phyloP scores from a whole-genome alignment of 2,888 invertebrate species.

The Tinea semifulvella region DNA sequence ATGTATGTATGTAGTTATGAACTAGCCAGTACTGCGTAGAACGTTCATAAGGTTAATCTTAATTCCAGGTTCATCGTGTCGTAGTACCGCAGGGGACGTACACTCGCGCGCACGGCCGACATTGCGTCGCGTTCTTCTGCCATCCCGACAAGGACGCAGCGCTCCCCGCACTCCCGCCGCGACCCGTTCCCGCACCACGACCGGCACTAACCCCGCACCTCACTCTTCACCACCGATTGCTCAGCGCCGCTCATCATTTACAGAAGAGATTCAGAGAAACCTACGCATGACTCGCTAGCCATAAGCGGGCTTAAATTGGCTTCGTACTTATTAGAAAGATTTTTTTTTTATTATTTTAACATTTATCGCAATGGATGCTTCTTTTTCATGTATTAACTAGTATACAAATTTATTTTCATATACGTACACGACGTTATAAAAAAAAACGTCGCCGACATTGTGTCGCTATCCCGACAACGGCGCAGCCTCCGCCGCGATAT shows the following conservation, averaged over 20 bases:
- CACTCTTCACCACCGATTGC: slow-evolving; percentile 63
- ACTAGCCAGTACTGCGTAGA: too few relatives aligned
- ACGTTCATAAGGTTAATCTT: background rate
- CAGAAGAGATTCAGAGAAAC: slow-evolving; percentile 77
- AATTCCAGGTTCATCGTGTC: slow-evolving; percentile 72
- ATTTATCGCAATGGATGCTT: too few relatives aligned
- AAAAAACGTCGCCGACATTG: too few relatives aligned
- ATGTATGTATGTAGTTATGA: too few relatives aligned
- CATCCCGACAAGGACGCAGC: slow-evolving; percentile 71
- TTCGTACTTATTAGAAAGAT: too few relatives aligned
- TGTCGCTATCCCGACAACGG: too few relatives aligned
- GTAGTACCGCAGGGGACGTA: slow-evolving; percentile 73
- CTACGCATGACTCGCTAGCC: slow-evolving; percentile 65
- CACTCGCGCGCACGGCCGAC: slow-evolving; percentile 71
- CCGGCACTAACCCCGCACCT: slow-evolving; percentile 45
- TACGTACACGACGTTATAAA: too few relatives aligned
- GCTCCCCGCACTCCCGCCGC: slow-evolving; percentile 58
- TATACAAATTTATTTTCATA: too few relatives aligned
- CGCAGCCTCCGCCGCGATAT: too few relatives aligned
- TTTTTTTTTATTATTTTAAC: too few relatives aligned
- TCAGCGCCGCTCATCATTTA: slow-evolving; percentile 75
- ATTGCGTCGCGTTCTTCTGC: slow-evolving; percentile 80
- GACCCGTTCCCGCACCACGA: slow-evolving; percentile 44
- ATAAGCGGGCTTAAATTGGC: too few relatives aligned
- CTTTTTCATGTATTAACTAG: too few relatives aligned